Conservation (phyloP, 2,113 vertebrate genomes). For the Pogonocichla stellata region DNA sequence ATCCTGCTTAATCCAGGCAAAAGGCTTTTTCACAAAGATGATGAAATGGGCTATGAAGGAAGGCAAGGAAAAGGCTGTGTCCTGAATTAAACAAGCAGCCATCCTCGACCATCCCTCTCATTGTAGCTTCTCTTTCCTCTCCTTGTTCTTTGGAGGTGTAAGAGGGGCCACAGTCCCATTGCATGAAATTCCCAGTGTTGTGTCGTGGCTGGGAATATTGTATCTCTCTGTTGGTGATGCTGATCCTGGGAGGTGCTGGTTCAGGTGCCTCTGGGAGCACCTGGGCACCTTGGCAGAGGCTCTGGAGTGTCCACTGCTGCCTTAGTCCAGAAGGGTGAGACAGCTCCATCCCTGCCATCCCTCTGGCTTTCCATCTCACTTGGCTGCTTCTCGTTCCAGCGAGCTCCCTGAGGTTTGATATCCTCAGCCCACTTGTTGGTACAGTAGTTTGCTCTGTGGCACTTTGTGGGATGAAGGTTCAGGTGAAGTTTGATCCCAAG, state of each 20-base stretch:
- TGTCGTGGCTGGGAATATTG: neutral
- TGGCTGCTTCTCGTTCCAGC: neutral
- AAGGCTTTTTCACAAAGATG: neutral
- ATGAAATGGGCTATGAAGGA: neutral
- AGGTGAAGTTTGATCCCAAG: neutral
- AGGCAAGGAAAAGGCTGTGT: neutral
- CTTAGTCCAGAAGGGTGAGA: neutral
- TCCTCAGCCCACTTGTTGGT: neutral
- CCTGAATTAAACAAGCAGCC: neutral
- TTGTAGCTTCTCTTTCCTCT: neutral
- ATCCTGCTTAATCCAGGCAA: neutral
- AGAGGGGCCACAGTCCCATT: neutral
- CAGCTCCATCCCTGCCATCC: neutral
- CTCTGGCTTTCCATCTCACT: accelerated
- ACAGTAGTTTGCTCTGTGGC: neutral
- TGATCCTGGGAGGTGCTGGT: neutral
- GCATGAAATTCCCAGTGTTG: neutral
- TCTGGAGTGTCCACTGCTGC: neutral
- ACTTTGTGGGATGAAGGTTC: neutral
- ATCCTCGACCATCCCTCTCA: neutral
- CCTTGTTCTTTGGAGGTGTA: neutral
- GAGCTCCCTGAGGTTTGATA: neutral
- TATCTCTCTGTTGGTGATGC: accelerated
- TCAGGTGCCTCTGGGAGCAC: neutral
- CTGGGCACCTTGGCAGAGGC: neutral